phyloP scores from a whole-genome alignment of 2,113 vertebrate species.

The Platysternon megacephalum region DNA sequence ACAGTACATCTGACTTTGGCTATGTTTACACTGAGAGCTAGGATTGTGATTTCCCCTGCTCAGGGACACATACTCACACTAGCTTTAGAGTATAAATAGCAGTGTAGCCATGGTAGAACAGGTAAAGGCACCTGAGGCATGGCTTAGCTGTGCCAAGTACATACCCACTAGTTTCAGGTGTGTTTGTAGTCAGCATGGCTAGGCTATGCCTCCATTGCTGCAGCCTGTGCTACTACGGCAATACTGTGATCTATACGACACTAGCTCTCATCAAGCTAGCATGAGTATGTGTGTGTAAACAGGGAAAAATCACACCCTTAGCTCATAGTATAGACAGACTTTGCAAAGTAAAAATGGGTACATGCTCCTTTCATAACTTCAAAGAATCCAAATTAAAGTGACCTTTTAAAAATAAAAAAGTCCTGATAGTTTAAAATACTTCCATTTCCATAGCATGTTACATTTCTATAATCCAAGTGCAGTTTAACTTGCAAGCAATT shows the following conservation, averaged over 20 bases:
- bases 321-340: not conserved
- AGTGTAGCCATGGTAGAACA: too few species aligned
- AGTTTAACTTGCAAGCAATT: not conserved
- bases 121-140: too few species aligned
- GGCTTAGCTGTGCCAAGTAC: too few species aligned
- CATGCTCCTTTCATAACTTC: not conserved
- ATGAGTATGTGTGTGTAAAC: not conserved
- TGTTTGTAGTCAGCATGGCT: too few species aligned
- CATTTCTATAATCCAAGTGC: not conserved
- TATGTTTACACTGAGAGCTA: not conserved
- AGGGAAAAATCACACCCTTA: not conserved
- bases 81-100: too few species aligned
- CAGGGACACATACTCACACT: not conserved
- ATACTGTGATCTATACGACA: too few species aligned
- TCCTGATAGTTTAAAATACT: accelerated
- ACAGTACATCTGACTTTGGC: not conserved
- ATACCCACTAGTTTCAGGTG: too few species aligned
- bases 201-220: too few species aligned
- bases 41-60: too few species aligned
- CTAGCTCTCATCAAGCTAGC: too few species aligned
- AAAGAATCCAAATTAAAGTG: not conserved
- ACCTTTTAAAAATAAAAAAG: not conserved
- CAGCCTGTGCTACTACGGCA: too few species aligned
- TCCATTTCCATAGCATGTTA: not conserved
- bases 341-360: not conserved